Evolutionary conservation across 2,797 vertebrate genomes (phyloP).

Genomic region (Danio choprae): DNA sequence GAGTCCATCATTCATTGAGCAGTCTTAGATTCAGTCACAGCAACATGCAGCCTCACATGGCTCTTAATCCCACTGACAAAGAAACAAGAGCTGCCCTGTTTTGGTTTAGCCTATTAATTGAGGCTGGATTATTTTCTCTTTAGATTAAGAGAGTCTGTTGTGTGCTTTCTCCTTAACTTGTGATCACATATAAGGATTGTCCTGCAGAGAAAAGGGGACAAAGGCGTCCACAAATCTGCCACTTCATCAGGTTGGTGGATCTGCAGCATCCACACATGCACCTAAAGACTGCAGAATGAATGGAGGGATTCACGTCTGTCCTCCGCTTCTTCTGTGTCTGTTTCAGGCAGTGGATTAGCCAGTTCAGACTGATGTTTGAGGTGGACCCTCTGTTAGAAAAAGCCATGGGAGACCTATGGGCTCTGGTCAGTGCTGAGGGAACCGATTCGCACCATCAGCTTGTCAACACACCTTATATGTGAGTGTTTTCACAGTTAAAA

Average conservation of each 20-base stretch:
- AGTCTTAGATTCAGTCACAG: conserved; percentile 26
- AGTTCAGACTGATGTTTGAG: conserved; percentile 83
- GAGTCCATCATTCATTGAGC: conserved; percentile 4
- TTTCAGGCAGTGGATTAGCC: conserved; percentile 86
- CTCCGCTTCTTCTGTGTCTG: not conserved
- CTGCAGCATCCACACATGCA: not conserved
- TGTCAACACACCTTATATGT: conserved; percentile 81
- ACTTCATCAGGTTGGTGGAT: conserved; percentile 85
- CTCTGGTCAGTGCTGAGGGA: conserved; percentile 78
- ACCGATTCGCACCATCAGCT: conserved; percentile 75
- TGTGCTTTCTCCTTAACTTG: conserved; percentile 69
- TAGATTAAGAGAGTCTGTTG: conserved; percentile 25
- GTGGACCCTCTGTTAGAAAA: conserved; percentile 82
- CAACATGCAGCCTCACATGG: conserved; percentile 61
- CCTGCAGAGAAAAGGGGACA: conserved; percentile 72
- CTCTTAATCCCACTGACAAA: conserved; percentile 70
- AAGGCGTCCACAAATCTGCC: conserved; percentile 82
- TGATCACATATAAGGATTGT: conserved; percentile 84
- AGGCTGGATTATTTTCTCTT: conserved; percentile 57
- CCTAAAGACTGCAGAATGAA: not conserved
- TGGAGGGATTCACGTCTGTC: not conserved
- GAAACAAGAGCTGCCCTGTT: conserved; percentile 72
- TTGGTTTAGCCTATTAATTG: conserved; percentile 39
- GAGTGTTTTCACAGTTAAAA: conserved; percentile 63
- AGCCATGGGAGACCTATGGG: conserved; percentile 86